Base-by-base conservation (phyloP, 2,888 invertebrate species). In the Branchellion lobata region DNA sequence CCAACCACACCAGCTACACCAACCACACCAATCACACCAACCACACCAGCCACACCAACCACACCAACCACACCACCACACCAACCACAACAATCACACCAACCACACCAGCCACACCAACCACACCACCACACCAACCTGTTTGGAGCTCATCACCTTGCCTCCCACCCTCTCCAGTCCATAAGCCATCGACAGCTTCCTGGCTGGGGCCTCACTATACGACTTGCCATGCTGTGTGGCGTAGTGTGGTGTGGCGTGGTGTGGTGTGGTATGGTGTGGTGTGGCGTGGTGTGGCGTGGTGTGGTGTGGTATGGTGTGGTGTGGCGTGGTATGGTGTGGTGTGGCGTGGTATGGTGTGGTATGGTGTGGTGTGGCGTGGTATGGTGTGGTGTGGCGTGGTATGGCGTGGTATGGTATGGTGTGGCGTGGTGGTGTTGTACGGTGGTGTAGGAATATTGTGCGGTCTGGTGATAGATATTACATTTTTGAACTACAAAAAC, bases 181-280 rank as follows among this genome's bases (percentile, higher is more conserved):
- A 87, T 96, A 97, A 86, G 96, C 89, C 88, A 96, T 94, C 11
- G 97, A 97, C 72, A 99, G 89, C 86, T 95, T 95, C 83, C 97
- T 91, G 0, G 95, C 95, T 0, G 98, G 97, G 31, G 96, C 96
- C 14, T 96, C 94, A 88, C 95, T 97, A 86, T 94, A 96, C 84
- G 93, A 91, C 84, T 93, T 93, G 0, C 98, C 98, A 88, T 96
- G 93, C 88, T 89, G 84, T 57, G 61, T 8, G 8, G 24, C 3
- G 24, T 24, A n/a, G n/a, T n/a, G n/a, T n/a, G n/a, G n/a, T n/a
- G n/a, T n/a, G n/a, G n/a, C n/a, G n/a, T n/a, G n/a, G n/a, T n/a
- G n/a, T n/a, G n/a, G n/a, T n/a, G n/a, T n/a, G n/a, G n/a, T n/a
- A n/a, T n/a, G n/a, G n/a, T n/a, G n/a, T n/a, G n/a, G n/a, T n/a